A percentile compares a stretch with the other conserved stretches of the same genome.
Conservation (phyloP, 2,113 vertebrate genomes). For the Benitochromis conjunctus region DNA sequence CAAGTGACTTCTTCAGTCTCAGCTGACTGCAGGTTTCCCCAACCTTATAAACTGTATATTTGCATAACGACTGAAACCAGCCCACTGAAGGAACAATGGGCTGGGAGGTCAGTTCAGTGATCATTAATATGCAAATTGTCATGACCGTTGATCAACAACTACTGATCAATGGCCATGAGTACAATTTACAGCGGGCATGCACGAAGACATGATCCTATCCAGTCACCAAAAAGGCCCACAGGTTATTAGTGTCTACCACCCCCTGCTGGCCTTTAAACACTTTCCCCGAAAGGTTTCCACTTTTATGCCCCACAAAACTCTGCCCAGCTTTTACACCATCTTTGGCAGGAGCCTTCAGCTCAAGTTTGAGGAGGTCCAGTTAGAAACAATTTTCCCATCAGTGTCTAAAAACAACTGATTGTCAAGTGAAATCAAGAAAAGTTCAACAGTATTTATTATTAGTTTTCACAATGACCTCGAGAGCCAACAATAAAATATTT, state of each 20-base stretch:
- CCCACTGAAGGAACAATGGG: too few relatives aligned
- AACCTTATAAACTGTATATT: too few relatives aligned
- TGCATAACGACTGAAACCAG: too few relatives aligned
- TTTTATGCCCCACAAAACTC: too few relatives aligned
- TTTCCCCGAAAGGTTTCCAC: background rate
- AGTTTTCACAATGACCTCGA: background rate
- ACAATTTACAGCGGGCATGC: too few relatives aligned
- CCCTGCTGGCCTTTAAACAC: background rate
- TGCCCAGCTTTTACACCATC: background rate
- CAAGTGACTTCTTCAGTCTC: too few relatives aligned
- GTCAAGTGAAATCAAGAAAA: background rate
- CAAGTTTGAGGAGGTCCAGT: background rate
- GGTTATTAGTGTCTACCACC: background rate
- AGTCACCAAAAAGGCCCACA: background rate
- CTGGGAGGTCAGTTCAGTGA: too few relatives aligned
- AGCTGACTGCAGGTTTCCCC: too few relatives aligned
- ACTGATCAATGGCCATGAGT: too few relatives aligned
- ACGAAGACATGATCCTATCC: fast-evolving
- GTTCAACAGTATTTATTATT: background rate
- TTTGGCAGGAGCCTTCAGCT: background rate
- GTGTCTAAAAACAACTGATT: too few relatives aligned
- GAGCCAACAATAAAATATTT: fast-evolving
- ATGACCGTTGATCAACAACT: too few relatives aligned
- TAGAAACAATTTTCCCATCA: background rate
- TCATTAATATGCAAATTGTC: too few relatives aligned